Base-by-base conservation (phyloP, 2,888 invertebrate species). In the Drosophila antonietae region DNA sequence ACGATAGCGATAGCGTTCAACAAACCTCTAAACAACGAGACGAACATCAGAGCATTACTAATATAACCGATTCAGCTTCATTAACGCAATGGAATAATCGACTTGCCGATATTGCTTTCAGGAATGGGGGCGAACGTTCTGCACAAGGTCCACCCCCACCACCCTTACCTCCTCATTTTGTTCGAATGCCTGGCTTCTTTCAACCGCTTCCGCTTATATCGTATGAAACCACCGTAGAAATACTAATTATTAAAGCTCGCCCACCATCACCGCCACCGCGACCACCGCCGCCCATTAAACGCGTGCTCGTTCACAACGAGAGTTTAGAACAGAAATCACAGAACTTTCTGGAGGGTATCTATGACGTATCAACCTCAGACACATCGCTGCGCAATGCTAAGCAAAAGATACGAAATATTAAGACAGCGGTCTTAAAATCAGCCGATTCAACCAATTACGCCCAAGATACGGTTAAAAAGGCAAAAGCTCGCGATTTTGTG, bases 381-480 rank as follows among this genome's bases (percentile, higher is more conserved):
- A 92, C 85, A 63, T 92, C 93, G 53, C 74, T 93, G 62, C 91
- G 91, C 71, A 92, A 91, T 73, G 93, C 93, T 67, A 92, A 91
- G 78, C 91, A 92, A 83, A 93, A 93, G 78, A 92, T 93, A 44
- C 91, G 93, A 62, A 91, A 88, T 63, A 92, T 93, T 75, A 93
- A 93, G 81, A 92, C 85, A 52, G 90, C 92, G 43, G 92, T 93
- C 23, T 79, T 92, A 35, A 93, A 93, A 80, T 92, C 93, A 0
- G 90, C 83, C 69, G 93, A 93, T 76, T 90, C 92, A 10, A 91
- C 92, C 35, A 93, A 92, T 60, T 92, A 93, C 74, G 93, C 93
- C 35, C 92, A 92, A 89, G 93, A 93, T 76, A 93, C 93, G 43
- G 92, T 93, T 44, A 89, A 92, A 73, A 93, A 93, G 80, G 93